Conservation (phyloP, 2,797 vertebrate genomes). For the Acrossocheilus fasciatus region DNA sequence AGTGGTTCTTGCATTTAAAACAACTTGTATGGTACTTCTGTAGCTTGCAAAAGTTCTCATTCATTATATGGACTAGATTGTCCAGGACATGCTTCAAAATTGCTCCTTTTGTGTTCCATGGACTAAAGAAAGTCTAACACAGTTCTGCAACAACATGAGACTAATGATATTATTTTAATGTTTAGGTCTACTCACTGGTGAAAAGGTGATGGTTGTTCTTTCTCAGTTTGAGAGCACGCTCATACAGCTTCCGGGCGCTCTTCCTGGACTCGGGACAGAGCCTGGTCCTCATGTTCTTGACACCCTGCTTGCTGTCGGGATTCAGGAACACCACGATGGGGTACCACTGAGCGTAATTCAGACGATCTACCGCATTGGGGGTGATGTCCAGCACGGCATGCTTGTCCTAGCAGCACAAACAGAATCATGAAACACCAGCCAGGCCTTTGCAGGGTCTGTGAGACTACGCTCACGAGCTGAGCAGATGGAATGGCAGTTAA, state of each 20-base stretch:
- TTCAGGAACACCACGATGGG: slow-evolving; percentile 98
- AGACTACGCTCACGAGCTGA: neutral
- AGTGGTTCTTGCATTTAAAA: neutral
- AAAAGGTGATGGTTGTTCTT: slow-evolving; percentile 99
- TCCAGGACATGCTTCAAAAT: neutral
- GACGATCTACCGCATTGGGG: slow-evolving; percentile 95
- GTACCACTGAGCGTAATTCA: slow-evolving; percentile 99
- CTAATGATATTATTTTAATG: neutral
- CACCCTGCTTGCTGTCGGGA: slow-evolving; percentile 97
- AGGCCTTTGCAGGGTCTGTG: neutral
- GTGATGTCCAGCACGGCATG: slow-evolving; percentile 98
- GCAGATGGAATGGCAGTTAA: slow-evolving; percentile 37
- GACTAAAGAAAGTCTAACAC: neutral
- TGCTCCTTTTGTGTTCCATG: neutral
- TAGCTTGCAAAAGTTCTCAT: neutral
- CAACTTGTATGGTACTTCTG: neutral
- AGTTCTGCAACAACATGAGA: neutral
- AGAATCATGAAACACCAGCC: neutral
- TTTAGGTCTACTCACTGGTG: slow-evolving; percentile 86
- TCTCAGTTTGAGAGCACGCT: slow-evolving; percentile 96
- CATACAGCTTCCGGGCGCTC: slow-evolving; percentile 96
- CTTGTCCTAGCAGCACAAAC: slow-evolving; percentile 85
- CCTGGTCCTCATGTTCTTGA: slow-evolving; percentile 98
- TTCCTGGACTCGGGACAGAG: slow-evolving; percentile 96
- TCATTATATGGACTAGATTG: neutral